Base-by-base conservation (phyloP, 2,113 vertebrate species). In the Xiphorhynchus elegans region DNA sequence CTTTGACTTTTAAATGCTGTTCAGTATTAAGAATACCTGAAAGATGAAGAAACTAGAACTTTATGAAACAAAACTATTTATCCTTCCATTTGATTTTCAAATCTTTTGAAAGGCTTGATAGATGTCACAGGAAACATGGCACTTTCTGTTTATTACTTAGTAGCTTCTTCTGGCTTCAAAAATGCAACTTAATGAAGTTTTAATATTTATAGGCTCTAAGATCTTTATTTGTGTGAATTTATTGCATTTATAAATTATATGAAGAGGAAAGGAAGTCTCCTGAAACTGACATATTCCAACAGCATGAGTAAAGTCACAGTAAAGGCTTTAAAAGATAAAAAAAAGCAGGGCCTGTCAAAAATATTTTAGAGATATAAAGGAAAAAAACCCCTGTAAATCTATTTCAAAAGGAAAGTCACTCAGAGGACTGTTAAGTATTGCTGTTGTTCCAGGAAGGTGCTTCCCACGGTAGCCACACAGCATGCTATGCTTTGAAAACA, bases 131-230 rank as follows among this genome's bases (percentile, higher is more conserved):
- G 39, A 85, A 88, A 92, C 21, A 35, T 7, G 19, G 3, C 23
- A 89, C 26, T 88, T 62, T 59, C 74, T 92, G 9, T 69, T 93
- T 89, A 58, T 73, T 70, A 40, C 29, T 81, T 84, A 37, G 24
- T 39, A 69, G 17, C 6, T 89, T 80, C 87, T 84, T 6, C 20
- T 2, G 3, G 13, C 37, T 87, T 96, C 26, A 82, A 46, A 95
- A 95, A 89, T n/a, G 3, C 25, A 64, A 9, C 56, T 91, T 87
- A 93, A 95, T 89, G 76, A 96, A 92, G 52, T 17, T 52, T 29
- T 56, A 88, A 52, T 9, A 14, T 84, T 81, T 88, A 83, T 40
- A 67, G 39, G 6, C 6, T 74, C 44, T 33, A 40, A 87, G 28
- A 70, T 84, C 13, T 79, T 78, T 86, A 31, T 86, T 60, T 90